These are phyloP conservation scores for Cynaeus angustus DNA, from an alignment of 2,888 invertebrate genomes.

Conservation along the genomic window DNA sequence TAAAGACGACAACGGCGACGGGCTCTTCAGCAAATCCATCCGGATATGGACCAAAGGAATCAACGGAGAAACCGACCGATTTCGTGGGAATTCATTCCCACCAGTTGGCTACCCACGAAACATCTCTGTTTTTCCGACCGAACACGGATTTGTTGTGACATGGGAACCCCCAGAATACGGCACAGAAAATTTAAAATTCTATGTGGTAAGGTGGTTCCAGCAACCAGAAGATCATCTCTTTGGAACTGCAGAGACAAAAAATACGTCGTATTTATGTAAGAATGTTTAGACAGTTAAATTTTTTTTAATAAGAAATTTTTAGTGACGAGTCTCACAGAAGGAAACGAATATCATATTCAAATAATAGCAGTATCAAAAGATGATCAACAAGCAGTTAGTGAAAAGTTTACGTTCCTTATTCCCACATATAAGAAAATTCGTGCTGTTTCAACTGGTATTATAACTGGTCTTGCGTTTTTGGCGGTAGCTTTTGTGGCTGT, in stretches of 20 bases:
- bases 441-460: slow-evolving; percentile 81
- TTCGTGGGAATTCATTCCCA: slow-evolving; percentile 56
- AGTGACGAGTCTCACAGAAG: slow-evolving; percentile 83
- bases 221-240: slow-evolving; percentile 77
- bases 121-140: slow-evolving; percentile 81
- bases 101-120: slow-evolving; percentile 78
- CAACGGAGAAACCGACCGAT: slow-evolving; percentile 54
- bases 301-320: slow-evolving; percentile 55
- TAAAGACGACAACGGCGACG: slow-evolving; percentile 90
- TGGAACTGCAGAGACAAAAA: slow-evolving; percentile 80
- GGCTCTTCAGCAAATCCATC: slow-evolving; percentile 90
- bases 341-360: slow-evolving; percentile 83
- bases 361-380: slow-evolving; percentile 79
- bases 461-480: slow-evolving; percentile 81
- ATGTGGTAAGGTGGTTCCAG: slow-evolving; percentile 80
- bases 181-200: slow-evolving; percentile 75
- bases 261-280: slow-evolving; percentile 77
- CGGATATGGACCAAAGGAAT: slow-evolving; percentile 80
- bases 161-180: slow-evolving; percentile 81
- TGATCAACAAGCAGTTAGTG: slow-evolving; percentile 78
- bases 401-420: slow-evolving; percentile 78
- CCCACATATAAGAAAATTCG: slow-evolving; percentile 82
- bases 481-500: slow-evolving; percentile 78
- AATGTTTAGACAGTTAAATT: slow-evolving; percentile 38
- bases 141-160: slow-evolving; percentile 84